These are phyloP conservation scores for Leptopilina clavipes DNA, from an alignment of 1,140 invertebrate genomes.

Conservation along the genomic window DNA sequence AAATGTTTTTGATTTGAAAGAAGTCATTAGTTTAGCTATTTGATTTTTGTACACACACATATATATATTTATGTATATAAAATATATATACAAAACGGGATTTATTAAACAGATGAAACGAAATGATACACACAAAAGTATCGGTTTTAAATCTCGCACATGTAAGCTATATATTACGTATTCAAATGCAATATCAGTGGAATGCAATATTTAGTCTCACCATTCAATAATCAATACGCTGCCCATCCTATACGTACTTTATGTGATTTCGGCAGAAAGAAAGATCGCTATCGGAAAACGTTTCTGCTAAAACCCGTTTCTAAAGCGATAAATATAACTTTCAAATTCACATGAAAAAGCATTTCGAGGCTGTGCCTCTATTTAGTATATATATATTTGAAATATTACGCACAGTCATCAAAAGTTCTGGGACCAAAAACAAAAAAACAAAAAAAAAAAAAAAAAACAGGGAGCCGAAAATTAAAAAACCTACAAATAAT, in stretches of 20 bases:
- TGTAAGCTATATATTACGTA: constrained; percentile 26
- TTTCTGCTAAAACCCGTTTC: constrained; percentile 31
- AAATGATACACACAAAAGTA: constrained; percentile 24
- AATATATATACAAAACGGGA: background rate
- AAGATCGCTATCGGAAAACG: constrained; percentile 34
- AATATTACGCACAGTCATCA: constrained; percentile 3
- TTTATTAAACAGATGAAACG: constrained; percentile 7
- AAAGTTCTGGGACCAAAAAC: background rate
- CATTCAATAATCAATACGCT: constrained; percentile 31
- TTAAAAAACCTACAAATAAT: background rate
- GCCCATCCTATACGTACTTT: constrained; percentile 32
- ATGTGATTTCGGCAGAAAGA: constrained; percentile 27
- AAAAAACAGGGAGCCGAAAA: background rate
- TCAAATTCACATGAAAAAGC: constrained; percentile 20
- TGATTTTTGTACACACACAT: too few relatives aligned
- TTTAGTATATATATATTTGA: constrained; percentile 31
- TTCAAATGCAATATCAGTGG: constrained; percentile 32
- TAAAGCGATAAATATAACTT: constrained; percentile 34
- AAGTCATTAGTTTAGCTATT: background rate
- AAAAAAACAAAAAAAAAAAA: too few relatives aligned
- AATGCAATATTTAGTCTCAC: constrained; percentile 32
- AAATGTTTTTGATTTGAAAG: background rate
- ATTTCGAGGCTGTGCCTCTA: constrained; percentile 11
- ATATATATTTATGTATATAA: background rate
- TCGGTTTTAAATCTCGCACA: constrained; percentile 16